Conservation (phyloP, 2,888 invertebrate species). For the Lithophane semibrunnea region DNA sequence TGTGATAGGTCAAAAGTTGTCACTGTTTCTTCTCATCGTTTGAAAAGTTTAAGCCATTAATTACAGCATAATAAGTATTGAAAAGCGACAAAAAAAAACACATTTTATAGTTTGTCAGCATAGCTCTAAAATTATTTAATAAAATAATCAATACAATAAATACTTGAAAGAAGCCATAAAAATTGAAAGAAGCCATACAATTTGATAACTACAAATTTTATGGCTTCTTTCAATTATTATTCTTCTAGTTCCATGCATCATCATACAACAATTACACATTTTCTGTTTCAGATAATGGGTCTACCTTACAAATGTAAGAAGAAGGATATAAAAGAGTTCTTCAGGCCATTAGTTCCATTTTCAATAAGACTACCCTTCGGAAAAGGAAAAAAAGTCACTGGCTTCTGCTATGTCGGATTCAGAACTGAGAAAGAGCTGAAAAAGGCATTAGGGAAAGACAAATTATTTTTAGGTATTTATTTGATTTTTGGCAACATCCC, state of each 20-base stretch:
- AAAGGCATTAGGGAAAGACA: constrained; percentile 95
- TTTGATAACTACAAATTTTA: no score
- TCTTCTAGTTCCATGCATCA: background rate
- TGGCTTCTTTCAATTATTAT: no score
- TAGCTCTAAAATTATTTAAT: background rate
- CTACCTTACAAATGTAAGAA: constrained; percentile 95
- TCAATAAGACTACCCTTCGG: constrained; percentile 94
- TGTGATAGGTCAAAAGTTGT: background rate
- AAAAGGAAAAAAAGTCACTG: constrained; percentile 92
- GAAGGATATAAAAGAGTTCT: constrained; percentile 95
- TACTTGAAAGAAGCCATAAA: no score
- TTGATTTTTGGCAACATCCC: background rate
- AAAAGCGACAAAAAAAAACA: background rate
- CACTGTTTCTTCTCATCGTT: background rate
- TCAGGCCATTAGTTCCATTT: constrained; percentile 94
- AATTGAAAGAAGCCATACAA: no score
- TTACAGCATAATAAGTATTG: background rate
- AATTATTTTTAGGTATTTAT: constrained; percentile 94
- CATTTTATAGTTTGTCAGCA: background rate
- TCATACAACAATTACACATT: background rate
- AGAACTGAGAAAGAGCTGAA: constrained; percentile 94
- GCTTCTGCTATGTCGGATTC: constrained; percentile 98
- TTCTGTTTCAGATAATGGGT: constrained; percentile 92
- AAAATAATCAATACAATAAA: background rate
- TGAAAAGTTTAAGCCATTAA: background rate